Evolutionary conservation across 2,797 vertebrate genomes (phyloP).

Genomic region (Anableps anableps): DNA sequence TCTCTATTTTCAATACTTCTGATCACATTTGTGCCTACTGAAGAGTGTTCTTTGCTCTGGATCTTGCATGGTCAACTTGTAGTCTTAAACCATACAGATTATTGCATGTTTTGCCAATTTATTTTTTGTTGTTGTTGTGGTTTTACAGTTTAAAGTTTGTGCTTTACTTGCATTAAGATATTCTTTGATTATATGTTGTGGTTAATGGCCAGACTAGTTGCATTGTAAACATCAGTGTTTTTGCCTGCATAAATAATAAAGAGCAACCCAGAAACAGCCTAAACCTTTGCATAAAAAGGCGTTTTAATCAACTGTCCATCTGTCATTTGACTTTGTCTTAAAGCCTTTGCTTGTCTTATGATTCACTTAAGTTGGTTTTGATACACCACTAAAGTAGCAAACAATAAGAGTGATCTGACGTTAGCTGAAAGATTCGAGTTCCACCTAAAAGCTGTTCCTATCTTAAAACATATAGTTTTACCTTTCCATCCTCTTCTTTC

Average conservation of each 20-base stretch:
- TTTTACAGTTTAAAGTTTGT: neutral
- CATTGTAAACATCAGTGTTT: neutral
- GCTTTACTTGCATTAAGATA: neutral
- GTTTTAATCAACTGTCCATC: neutral
- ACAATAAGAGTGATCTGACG: neutral
- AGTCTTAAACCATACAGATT: neutral
- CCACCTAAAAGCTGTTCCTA: constrained; percentile 12
- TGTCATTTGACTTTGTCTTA: neutral
- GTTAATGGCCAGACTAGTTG: neutral
- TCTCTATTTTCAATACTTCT: neutral
- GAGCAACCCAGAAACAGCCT: neutral
- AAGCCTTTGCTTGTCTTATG: neutral
- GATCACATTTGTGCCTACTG: neutral
- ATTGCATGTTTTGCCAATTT: neutral
- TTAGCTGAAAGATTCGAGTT: neutral
- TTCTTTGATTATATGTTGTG: neutral
- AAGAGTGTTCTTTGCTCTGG: neutral
- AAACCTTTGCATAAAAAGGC: neutral
- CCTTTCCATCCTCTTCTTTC: constrained; percentile 6
- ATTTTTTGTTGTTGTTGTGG: neutral
- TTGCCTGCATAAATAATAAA: neutral
- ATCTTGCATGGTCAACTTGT: neutral
- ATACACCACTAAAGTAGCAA: neutral
- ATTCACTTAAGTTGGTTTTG: neutral
- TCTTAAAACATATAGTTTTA: constrained; percentile 12